Evolutionary conservation across 2,797 vertebrate species (phyloP).

Genomic region (Amblyraja radiata): DNA sequence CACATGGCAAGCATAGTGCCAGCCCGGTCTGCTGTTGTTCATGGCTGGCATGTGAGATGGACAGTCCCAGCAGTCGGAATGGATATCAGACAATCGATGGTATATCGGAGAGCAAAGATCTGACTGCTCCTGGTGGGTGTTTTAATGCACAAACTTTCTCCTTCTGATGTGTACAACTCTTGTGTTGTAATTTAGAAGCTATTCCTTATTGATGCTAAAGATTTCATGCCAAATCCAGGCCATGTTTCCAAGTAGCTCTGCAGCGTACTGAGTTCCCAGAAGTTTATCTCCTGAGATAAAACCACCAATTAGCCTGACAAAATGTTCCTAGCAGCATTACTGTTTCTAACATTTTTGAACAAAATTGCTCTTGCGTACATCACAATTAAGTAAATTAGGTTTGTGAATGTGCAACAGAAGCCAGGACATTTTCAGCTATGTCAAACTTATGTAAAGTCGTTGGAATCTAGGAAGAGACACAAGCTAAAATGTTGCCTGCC

Average conservation of each 20-base stretch:
- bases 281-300: not conserved
- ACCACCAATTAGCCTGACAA: not conserved
- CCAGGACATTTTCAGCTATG: too few relatives aligned
- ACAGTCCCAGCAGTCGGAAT: not conserved
- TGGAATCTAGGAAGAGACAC: too few relatives aligned
- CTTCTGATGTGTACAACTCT: not conserved
- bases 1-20: not conserved
- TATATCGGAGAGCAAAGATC: not conserved
- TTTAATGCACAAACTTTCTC: not conserved
- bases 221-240: not conserved
- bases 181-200: not conserved
- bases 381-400: too few relatives aligned
- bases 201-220: not conserved
- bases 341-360: too few relatives aligned
- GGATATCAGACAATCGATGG: not conserved
- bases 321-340: not conserved
- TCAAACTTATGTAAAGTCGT: too few relatives aligned
- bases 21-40: not conserved
- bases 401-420: too few relatives aligned
- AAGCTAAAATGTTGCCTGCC: too few relatives aligned
- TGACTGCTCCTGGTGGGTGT: not conserved
- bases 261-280: too few relatives aligned
- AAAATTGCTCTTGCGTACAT: too few relatives aligned
- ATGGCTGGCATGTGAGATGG: not conserved
- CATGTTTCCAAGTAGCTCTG: not conserved